phyloP scores from a whole-genome alignment of 2,888 invertebrate species.

The Cordilura impudica region DNA sequence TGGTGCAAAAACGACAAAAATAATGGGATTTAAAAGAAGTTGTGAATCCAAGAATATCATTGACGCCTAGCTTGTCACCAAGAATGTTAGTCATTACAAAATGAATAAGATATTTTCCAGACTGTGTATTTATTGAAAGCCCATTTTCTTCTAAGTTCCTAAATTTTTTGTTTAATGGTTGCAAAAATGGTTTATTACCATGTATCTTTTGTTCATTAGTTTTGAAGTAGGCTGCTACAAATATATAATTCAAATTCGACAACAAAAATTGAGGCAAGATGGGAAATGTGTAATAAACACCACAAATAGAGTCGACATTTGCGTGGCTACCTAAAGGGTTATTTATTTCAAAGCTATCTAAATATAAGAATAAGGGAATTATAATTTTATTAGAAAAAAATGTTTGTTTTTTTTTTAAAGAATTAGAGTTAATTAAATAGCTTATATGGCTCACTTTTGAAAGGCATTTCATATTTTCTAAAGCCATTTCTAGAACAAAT shows the following conservation, averaged over 20 bases:
- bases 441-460: constrained; percentile 11
- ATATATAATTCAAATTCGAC: constrained; percentile 49
- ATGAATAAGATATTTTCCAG: constrained; percentile 27
- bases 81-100: constrained; percentile 34
- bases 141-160: constrained; percentile 48
- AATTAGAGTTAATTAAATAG: constrained; percentile 40
- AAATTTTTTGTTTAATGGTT: constrained; percentile 33
- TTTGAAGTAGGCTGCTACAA: constrained; percentile 50
- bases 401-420: constrained; percentile 29
- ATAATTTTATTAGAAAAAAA: constrained; percentile 28
- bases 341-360: constrained; percentile 48
- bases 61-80: constrained; percentile 56
- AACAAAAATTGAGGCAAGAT: constrained; percentile 43
- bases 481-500: constrained; percentile 22
- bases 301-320: constrained; percentile 45
- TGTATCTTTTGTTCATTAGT: constrained; percentile 34
- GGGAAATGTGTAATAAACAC: no score
- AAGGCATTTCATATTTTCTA: constrained; percentile 35
- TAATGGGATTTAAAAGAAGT: no score
- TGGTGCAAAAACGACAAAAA: no score
- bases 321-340: constrained; percentile 56
- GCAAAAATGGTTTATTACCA: constrained; percentile 51
- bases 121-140: constrained; percentile 19
- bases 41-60: constrained; percentile 51
- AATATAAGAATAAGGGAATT: constrained; percentile 49